Base-by-base conservation (phyloP, 2,888 invertebrate genomes). In the Autographa pulchrina region DNA sequence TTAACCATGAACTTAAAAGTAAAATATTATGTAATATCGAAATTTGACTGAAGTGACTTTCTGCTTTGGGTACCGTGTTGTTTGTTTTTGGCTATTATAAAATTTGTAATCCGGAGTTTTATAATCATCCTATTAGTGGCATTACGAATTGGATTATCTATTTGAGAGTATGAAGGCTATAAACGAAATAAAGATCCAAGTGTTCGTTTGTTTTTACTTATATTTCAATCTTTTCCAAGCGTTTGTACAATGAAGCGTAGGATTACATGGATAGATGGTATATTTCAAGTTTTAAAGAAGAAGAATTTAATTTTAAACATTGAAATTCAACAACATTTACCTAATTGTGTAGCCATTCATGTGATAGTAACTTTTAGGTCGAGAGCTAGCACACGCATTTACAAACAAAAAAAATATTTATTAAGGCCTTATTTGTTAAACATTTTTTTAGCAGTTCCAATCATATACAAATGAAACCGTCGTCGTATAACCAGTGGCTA, bases 1-100 rank as follows among this genome's bases (percentile, higher is more conserved):
- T 79, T 87, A 86, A 81, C 85, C 82, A 70, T 86, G 86, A 86
- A 86, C 84, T 87, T 83, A 79, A 78, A 82, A 79, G 75, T 83
- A 81, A 78, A 71, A 56, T 25, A 66, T 79, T 78, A 77, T 76
- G 79, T 84, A 83, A 81, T 74, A 75, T 82, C 76, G 75, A 81
- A 77, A 70, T 70, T n/a, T 41, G 20, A 74, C 71, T 62, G 61
- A 66, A 59, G 48, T 68, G 48, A 62, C 63, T 76, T 78, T 71
- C 70, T 18, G 76, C 70, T 64, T 73, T 68, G 62, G 61, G 61
- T 59, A 48, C 62, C 35, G 13, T 60, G 59, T 63, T 52, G 59
- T 54, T 5, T 69, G 56, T 65, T 54, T 64, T 68, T 66, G 68
- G n/a, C 16, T 48, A 48, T 38, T 38, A 38, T 38, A 48, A 48